Evolutionary conservation across 2,113 vertebrate species (phyloP).

Genomic region (Scomber japonicus): DNA sequence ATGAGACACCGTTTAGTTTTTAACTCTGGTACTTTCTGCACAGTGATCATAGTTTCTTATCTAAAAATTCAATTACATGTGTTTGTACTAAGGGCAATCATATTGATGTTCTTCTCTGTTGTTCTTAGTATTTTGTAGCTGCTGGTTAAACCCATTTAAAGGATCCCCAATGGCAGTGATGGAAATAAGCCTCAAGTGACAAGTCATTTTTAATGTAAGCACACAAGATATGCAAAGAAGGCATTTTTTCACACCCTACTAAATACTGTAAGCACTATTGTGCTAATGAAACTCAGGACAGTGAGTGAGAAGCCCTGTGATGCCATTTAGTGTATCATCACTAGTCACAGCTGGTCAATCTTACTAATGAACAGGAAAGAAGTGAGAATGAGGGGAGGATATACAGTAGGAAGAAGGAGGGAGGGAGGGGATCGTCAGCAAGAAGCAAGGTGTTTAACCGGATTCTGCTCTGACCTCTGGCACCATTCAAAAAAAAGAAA

Average conservation of each 20-base stretch:
- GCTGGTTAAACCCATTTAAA: neutral
- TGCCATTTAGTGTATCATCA: slow-evolving; percentile 12
- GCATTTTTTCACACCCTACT: slow-evolving; percentile 2
- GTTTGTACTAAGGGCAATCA: too few species aligned
- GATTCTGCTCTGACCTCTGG: slow-evolving; percentile 34
- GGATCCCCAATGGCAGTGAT: neutral
- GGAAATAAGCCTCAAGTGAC: neutral
- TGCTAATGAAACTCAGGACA: slow-evolving; percentile 10
- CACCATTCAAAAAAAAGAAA: slow-evolving; percentile 6
- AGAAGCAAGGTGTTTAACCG: slow-evolving; percentile 24
- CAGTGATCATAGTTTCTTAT: too few species aligned
- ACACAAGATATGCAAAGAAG: neutral
- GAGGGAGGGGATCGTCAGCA: slow-evolving; percentile 4
- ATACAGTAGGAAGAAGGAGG: neutral
- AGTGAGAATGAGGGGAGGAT: slow-evolving; percentile 3
- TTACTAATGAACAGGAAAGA: slow-evolving; percentile 32
- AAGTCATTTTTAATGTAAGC: neutral
- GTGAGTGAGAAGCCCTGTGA: slow-evolving; percentile 7
- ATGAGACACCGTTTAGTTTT: neutral
- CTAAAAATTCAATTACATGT: too few species aligned
- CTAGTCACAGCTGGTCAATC: slow-evolving; percentile 20
- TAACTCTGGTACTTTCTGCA: neutral
- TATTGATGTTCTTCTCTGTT: neutral
- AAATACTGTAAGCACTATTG: neutral
- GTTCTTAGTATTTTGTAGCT: neutral